A percentile compares a stretch with the other conserved stretches of the same genome.
These are phyloP conservation scores for Ursus arctos DNA, from an alignment of 2,113 vertebrate species.

Conservation along the genomic window DNA sequence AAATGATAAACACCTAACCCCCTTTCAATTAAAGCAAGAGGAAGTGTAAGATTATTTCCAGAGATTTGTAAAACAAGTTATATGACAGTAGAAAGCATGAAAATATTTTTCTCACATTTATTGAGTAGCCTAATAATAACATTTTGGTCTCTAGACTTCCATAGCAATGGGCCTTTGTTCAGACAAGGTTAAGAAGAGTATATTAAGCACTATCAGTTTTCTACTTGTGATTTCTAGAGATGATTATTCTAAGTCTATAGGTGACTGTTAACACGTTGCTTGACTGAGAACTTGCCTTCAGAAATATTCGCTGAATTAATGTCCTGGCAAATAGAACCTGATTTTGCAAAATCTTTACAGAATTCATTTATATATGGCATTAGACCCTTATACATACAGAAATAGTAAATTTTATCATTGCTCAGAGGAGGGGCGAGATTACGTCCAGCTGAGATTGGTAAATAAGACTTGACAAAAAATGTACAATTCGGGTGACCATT, in stretches of 20 bases:
- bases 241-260: background rate
- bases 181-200: background rate
- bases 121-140: background rate
- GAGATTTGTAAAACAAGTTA: background rate
- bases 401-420: background rate
- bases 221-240: background rate
- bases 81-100: background rate
- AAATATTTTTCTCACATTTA: background rate
- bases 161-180: background rate
- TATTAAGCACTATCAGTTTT: conserved; percentile 35
- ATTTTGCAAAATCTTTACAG: background rate
- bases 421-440: background rate
- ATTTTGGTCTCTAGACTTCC: background rate
- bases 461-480: background rate
- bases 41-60: background rate
- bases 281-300: background rate
- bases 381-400: background rate
- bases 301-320: background rate
- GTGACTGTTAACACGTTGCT: background rate
- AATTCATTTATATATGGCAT: background rate
- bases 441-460: background rate
- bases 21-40: background rate
- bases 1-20: background rate
- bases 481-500: background rate
- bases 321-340: background rate